Evolutionary conservation across 2,888 invertebrate genomes (phyloP), one percentile per base, ranked within the genome.

Genomic region (Drymonia ruficornis): DNA sequence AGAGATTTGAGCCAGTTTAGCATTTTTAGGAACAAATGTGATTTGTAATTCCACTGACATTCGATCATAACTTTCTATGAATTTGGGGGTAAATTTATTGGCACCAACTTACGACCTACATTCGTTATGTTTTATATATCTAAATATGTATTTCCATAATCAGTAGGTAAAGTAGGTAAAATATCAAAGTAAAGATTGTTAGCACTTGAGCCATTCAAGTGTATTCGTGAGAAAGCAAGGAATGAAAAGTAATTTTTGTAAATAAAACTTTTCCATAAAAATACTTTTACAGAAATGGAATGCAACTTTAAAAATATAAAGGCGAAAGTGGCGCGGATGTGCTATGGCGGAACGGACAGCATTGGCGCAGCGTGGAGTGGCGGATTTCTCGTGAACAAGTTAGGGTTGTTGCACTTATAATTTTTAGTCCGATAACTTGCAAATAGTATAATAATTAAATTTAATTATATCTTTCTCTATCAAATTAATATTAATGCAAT

Each of bases 351-450:
- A 29, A 40, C 44, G 51, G 13, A 46, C 31, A n/a, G 11, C 13
- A 52, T 45, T 47, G 47, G 3, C 44, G 43, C 9, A 23, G 36
- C 44, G 31, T 11, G 44, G 34, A 34, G 6, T 34, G 34, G 34
- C 34, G 18, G 18, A 47, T 34, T 34, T 9, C 18, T 6, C 9
- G 16, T 50, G 13, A 18, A 47, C 44, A 38, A 36, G n/a, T 16
- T 18, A 60, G 52, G 65, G 56, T 13, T 62, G 58, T 0, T 0
- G 28, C 3, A 18, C 11, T 18, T 11, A 18, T 1, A 42, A 12
- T 18, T 2, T 12, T 0, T 12, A 11, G 42, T 43, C 6, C 6
- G 19, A 11, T 4, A 9, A 43, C 16, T 18, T 12, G 11, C 19
- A 38, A 1, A 15, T 38, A 36, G 11, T n/a, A n/a, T n/a, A n/a